Evolutionary conservation across 1,140 invertebrate species (phyloP).

Genomic region (Musca vetustissima): DNA sequence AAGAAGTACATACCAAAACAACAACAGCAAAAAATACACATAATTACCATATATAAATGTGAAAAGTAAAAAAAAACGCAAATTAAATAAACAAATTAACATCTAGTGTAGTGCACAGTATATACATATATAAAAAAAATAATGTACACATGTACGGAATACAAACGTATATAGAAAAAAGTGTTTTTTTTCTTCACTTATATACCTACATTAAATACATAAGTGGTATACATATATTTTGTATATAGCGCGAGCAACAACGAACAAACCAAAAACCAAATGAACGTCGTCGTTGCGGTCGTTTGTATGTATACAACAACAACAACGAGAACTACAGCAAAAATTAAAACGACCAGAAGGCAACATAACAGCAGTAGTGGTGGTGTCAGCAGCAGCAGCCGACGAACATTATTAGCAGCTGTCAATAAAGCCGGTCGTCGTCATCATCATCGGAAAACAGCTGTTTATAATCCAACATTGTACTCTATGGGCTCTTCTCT

Average conservation of each 20-base stretch:
- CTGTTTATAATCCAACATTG: conserved; percentile 8
- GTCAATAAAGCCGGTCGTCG: conserved; percentile 21
- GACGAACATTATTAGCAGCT: neutral
- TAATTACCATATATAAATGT: conserved; percentile 1
- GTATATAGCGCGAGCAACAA: neutral
- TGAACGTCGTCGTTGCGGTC: neutral
- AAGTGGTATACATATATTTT: conserved; percentile 4
- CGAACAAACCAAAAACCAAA: too few species aligned
- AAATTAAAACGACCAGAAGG: neutral
- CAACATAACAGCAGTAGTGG: conserved; percentile 7
- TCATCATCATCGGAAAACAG: too few species aligned
- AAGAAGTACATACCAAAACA: too few species aligned
- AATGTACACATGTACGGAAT: too few species aligned
- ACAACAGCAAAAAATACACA: too few species aligned
- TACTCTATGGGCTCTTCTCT: neutral
- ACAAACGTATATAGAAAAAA: too few species aligned
- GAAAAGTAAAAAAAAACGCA: neutral
- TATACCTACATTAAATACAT: conserved; percentile 1
- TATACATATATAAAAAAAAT: too few species aligned
- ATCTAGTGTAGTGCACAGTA: too few species aligned
- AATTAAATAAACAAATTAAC: neutral
- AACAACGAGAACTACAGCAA: neutral
- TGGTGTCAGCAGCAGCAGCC: neutral
- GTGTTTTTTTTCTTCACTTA: too few species aligned
- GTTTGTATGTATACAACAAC: neutral